Evolutionary conservation across 2,113 vertebrate species (phyloP).

Genomic region (Osmerus eperlanus): DNA sequence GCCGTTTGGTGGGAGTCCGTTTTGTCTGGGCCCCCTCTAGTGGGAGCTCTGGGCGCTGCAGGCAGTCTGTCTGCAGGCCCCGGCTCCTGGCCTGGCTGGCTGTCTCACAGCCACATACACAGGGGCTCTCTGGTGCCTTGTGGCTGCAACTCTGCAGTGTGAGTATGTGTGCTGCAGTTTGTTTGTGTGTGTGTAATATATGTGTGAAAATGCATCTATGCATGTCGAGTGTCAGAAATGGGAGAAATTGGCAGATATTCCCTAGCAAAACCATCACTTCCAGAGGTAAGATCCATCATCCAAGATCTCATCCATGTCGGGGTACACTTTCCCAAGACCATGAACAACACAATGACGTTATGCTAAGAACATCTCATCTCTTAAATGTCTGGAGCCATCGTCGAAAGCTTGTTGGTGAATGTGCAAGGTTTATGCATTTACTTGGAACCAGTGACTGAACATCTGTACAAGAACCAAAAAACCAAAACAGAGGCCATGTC

Average conservation of each 20-base stretch:
- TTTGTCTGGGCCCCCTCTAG: slow-evolving; percentile 43
- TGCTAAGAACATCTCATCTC: no score
- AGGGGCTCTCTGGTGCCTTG: slow-evolving; percentile 62
- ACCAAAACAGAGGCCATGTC: no score
- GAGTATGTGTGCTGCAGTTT: slow-evolving; percentile 35
- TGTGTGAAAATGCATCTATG: no score
- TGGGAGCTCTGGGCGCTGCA: slow-evolving; percentile 26
- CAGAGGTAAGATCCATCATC: no score
- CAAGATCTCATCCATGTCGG: no score
- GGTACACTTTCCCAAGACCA: no score
- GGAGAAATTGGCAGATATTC: neutral
- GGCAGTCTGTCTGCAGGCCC: neutral
- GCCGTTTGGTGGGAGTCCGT: slow-evolving; percentile 28
- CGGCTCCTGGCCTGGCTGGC: slow-evolving; percentile 21
- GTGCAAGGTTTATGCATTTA: no score
- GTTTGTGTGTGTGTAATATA: slow-evolving; percentile 11
- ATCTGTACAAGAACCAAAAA: no score
- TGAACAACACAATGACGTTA: no score
- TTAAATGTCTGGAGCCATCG: no score
- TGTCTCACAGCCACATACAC: slow-evolving; percentile 55
- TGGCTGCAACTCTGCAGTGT: slow-evolving; percentile 46
- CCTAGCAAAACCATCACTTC: no score
- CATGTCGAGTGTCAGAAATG: neutral
- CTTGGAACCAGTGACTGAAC: neutral
- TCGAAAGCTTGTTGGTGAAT: no score